Evolutionary conservation across 2,888 invertebrate genomes (phyloP), one percentile per base, ranked within the genome.

Genomic region (Tuta absoluta): DNA sequence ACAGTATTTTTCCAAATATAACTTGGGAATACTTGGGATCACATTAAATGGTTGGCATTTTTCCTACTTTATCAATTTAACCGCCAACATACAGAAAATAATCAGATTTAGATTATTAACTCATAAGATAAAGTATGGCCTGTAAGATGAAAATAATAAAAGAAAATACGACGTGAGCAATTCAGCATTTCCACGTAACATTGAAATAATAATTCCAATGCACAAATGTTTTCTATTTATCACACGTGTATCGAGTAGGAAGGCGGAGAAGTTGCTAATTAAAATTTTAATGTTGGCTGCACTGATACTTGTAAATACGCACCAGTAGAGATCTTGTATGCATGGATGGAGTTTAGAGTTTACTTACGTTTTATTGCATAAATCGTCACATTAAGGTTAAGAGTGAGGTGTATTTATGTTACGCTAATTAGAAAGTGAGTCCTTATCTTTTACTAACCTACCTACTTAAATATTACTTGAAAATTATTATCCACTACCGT

Each of bases 231-330:
- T 51, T 53, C 51, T 53, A 53, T 53, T 24, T 51, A 23, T 21
- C 23, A 23, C 14, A 23, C 12, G 23, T 53, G 23, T 17, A n/a
- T 45, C 45, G 45, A 45, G 45, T 45, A 53, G 23, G 51, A 21
- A 49, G 49, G 21, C 11, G 11, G 49, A 49, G 45, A 45, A 45
- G 33, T 5, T 21, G 7, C 21, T 56, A 24, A 56, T 56, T 56
- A 56, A 56, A 56, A 67, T 67, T 68, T 69, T 72, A 74, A 70
- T 66, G 68, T 65, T 65, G 62, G 61, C 33, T 56, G 56, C 56
- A 56, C n/a, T 56, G 5, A n/a, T n/a, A n/a, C 17, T 8, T 33
- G 33, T 33, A 33, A 33, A 33, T 10, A 45, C 45, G 45, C 45
- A 5, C 45, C 45, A 45, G 45, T 45, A 17, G 45, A 45, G 45